Base-by-base conservation (phyloP, 2,113 vertebrate genomes). In the Dinomys branickii region DNA sequence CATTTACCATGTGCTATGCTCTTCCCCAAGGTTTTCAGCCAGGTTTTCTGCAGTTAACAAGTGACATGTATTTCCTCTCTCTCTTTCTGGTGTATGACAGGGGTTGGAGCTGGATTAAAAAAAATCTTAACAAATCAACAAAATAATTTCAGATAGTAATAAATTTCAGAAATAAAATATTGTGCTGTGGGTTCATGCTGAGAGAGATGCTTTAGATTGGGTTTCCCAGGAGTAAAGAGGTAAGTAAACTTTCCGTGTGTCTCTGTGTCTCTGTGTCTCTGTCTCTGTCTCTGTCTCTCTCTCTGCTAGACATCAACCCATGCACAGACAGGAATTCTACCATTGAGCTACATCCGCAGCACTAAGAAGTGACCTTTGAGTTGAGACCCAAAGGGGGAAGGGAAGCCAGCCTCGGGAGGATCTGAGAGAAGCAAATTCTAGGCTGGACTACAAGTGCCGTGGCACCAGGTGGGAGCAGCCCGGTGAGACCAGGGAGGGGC, bases 121-220 rank as follows among this genome's bases (percentile, higher is more conserved):
- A 22, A 85, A 54, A 56, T 58, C n/a, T 26, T 78, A 47, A 77
- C 35, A 82, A 95, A 58, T 82, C 81, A 96, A 81, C 33, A 90
- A 69, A 50, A 67, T 67, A 33, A 80, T 80, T 86, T 86, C 56
- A 86, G 35, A 19, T 61, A 52, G 54, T 89, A 73, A 80, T 71
- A 73, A 59, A n/a, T 90, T 89, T 30, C 56, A 75, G 35, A 81
- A 85, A n/a, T 61, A 85, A 80, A 75, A 67, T 58, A 56, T 11
- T 28, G 10, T 50, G 26, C 47, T 63, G 12, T 30, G 59, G 88
- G 7, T 17, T 11, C 28, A 20, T 38, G 10, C 35, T 35, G 75
- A 83, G 24, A 96, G n/a, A 41, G 30, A 17, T 50, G 44, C 84
- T 85, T 65, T 50, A n/a, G 30, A 50, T n/a, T 65, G 28, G 22